Evolutionary conservation across 2,797 vertebrate species (phyloP).

Genomic region (Cynopterus sphinx): DNA sequence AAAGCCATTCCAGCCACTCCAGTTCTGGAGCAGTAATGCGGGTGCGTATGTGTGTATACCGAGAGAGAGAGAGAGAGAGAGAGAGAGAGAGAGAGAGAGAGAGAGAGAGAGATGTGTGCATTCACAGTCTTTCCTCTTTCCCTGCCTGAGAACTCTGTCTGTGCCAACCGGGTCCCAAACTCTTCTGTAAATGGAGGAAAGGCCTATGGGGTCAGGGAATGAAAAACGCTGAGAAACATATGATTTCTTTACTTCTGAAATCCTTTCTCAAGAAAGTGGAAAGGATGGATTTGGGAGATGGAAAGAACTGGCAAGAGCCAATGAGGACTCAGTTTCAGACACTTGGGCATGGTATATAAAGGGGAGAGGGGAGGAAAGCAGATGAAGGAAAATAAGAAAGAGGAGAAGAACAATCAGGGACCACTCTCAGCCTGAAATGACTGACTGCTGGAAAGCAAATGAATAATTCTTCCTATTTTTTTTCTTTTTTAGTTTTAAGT

Average conservation of each 20-base stretch:
- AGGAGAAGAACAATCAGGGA: background rate
- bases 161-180: background rate
- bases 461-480: background rate
- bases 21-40: background rate
- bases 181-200: background rate
- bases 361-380: rapidly evolving
- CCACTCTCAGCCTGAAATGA: background rate
- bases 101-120: too few relatives aligned
- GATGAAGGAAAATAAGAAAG: too few relatives aligned
- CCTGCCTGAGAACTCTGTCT: background rate
- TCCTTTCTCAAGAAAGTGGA: background rate
- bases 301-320: background rate
- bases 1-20: background rate
- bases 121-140: background rate
- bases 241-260: background rate
- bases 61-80: too few relatives aligned
- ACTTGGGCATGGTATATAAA: background rate
- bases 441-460: background rate
- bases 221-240: background rate
- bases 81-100: too few relatives aligned
- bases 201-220: rapidly evolving
- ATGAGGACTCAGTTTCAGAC: background rate
- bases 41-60: too few relatives aligned
- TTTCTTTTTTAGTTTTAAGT: background rate
- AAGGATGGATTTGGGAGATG: background rate